phyloP scores from a whole-genome alignment of 2,888 invertebrate genomes.

The Diarsia rubi region DNA sequence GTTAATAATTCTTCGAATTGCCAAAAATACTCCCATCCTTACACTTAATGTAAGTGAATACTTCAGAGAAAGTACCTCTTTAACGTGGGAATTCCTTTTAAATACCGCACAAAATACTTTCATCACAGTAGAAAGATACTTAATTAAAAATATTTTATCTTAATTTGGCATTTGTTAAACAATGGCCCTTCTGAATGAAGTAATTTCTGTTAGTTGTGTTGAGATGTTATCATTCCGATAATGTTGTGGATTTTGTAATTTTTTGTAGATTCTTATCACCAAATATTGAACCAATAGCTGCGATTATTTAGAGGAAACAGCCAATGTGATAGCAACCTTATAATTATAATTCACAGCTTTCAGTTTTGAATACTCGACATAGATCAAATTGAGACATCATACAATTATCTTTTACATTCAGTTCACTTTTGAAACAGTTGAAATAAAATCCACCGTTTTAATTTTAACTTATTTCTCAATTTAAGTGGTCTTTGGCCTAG shows the following conservation, averaged over 20 bases:
- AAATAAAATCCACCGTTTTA: conserved; percentile 1
- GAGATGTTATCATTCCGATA: conserved; percentile 19
- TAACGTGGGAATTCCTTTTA: conserved; percentile 52
- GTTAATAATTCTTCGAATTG: not conserved
- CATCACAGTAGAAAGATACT: conserved; percentile 37
- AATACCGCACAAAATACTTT: conserved; percentile 14
- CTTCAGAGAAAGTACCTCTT: conserved; percentile 50
- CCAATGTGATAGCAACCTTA: conserved; percentile 8
- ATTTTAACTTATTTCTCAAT: conserved; percentile 15
- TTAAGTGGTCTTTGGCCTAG: conserved; percentile 17
- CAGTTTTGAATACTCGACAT: not conserved
- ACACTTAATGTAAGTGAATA: conserved; percentile 15
- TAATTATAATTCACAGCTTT: not conserved
- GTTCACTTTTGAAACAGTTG: not conserved
- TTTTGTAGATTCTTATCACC: not conserved
- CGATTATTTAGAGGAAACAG: not conserved
- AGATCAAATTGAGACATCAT: conserved; percentile 1
- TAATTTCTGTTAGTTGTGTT: conserved; percentile 35
- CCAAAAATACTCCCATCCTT: not conserved
- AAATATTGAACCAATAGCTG: not conserved
- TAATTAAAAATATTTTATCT: conserved; percentile 40
- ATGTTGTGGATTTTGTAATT: conserved; percentile 3
- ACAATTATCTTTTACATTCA: conserved; percentile 2
- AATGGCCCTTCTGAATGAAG: conserved; percentile 42
- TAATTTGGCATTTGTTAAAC: conserved; percentile 45